Conservation (phyloP, 2,888 invertebrate genomes). For the Parapristionchus giblindavisi region DNA sequence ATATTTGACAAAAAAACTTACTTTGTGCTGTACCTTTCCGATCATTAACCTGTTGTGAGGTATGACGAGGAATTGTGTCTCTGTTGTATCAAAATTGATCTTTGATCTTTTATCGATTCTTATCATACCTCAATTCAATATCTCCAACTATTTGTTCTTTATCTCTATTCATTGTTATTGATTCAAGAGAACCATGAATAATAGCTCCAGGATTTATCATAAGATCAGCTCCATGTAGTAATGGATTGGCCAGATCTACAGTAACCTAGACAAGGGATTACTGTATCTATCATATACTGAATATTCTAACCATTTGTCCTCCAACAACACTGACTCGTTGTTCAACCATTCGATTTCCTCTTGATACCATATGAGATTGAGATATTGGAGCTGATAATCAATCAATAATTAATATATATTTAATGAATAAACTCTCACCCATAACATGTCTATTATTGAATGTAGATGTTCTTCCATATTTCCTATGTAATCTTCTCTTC, state of each 20-base stretch:
- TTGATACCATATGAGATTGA: constrained; percentile 7
- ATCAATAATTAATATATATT: neutral
- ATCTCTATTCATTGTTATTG: neutral
- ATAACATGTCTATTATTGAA: too few species aligned
- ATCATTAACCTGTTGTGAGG: too few species aligned
- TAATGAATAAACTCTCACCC: neutral
- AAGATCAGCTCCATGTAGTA: constrained; percentile 30
- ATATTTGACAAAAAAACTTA: too few species aligned
- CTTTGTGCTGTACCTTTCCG: too few species aligned
- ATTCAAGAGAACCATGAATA: constrained; percentile 7
- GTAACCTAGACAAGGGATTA: constrained; percentile 14
- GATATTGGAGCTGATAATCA: constrained; percentile 16
- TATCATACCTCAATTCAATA: neutral
- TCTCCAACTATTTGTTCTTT: constrained; percentile 16
- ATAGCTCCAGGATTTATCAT: constrained; percentile 36
- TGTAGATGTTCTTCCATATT: constrained; percentile 2
- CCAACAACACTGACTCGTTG: constrained; percentile 13
- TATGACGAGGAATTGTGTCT: too few species aligned
- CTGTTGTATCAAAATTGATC: too few species aligned
- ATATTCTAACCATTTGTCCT: constrained; percentile 8
- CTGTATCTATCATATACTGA: too few species aligned
- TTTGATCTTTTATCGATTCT: too few species aligned
- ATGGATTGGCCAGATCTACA: constrained; percentile 23
- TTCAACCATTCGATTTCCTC: constrained; percentile 15
- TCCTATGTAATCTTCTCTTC: neutral